phyloP scores from a whole-genome alignment of 2,888 invertebrate genomes.

The Anaspis maculata region DNA sequence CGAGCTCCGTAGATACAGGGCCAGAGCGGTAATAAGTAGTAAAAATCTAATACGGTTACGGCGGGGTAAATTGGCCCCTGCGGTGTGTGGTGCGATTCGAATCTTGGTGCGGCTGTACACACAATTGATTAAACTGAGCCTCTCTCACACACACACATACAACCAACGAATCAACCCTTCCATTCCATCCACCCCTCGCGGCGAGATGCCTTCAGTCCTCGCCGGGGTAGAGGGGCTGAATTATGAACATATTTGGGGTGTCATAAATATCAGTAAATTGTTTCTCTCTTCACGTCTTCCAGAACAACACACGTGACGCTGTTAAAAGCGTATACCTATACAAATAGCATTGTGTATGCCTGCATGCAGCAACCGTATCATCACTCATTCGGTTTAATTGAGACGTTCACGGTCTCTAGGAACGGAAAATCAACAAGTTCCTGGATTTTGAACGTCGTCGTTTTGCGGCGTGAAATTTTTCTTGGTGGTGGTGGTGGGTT shows the following conservation, averaged over 20 bases:
- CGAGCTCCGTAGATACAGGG: too few relatives aligned
- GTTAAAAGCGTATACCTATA: too few relatives aligned
- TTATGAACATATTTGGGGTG: conserved; percentile 37
- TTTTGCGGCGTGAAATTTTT: too few relatives aligned
- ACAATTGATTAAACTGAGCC: conserved; percentile 34
- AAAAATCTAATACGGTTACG: too few relatives aligned
- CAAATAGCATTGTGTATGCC: too few relatives aligned
- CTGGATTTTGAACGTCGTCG: conserved; percentile 7
- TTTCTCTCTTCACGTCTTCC: conserved; percentile 18
- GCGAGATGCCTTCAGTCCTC: conserved; percentile 32
- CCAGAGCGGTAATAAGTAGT: too few relatives aligned
- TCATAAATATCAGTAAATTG: conserved; percentile 35
- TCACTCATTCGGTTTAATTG: conserved; percentile 9
- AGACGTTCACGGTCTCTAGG: conserved; percentile 7
- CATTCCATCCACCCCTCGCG: conserved; percentile 19
- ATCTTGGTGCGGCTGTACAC: conserved; percentile 32
- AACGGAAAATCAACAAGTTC: conserved; percentile 8
- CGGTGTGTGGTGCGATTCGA: conserved; percentile 18
- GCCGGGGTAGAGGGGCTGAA: conserved; percentile 32
- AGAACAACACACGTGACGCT: too few relatives aligned
- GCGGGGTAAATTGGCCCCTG: too few relatives aligned
- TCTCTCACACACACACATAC: too few relatives aligned
- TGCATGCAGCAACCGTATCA: conserved; percentile 2
- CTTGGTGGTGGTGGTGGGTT: too few relatives aligned
- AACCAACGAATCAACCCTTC: conserved; percentile 20